Base-by-base conservation (phyloP, 1,140 invertebrate species). In the Panagrolaimus sp. region DNA sequence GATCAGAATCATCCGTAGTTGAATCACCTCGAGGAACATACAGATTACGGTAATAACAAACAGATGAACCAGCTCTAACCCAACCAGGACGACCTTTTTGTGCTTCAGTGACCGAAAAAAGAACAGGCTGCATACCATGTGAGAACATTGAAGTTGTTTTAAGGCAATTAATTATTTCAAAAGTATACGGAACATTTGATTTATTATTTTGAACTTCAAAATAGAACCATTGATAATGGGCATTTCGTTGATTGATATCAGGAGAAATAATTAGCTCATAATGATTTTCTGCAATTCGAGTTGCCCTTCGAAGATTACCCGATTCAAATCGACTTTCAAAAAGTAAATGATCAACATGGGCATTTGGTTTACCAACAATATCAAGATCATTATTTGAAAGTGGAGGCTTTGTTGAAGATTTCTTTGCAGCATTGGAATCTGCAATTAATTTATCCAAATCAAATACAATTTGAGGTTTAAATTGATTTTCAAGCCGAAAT, bases 281-380 rank as follows among this genome's bases (percentile, higher is more conserved):
- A 83, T 96, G 96, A 76, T 64, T 73, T 45, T 63, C 24, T n/a
- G 90, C 90, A 63, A 96, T 92, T 85, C 91, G 91, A 67, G 96
- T 90, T 3, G 90, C 94, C 88, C 94, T 94, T 4, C 92, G 89
- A 67, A 98, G 86, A 85, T 98, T 98, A 45, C 94, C 95, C 68
- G 90, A 91, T 85, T 98, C 95, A 84, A 98, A 98, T 74, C 93
- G 88, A 12, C 93, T 94, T 83, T 97, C 94, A 84, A 98, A 98
- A 69, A 87, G 86, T 15, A 97, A 85, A 74, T 87, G 85, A 63
- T 87, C 86, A 0, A 83, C 83, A 65, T 86, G 85, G 15, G 72
- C 82, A 70, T 85, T 84, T 5, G 83, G 80, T 71, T 85, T 86
- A 3, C 87, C 86, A 26, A 68, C 71, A 48, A 55, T 66, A 28